Percentiles rank a stretch among this genome's conserved stretches.
Evolutionary conservation across 2,797 vertebrate genomes (phyloP).

Genomic region (Clamator glandarius): DNA sequence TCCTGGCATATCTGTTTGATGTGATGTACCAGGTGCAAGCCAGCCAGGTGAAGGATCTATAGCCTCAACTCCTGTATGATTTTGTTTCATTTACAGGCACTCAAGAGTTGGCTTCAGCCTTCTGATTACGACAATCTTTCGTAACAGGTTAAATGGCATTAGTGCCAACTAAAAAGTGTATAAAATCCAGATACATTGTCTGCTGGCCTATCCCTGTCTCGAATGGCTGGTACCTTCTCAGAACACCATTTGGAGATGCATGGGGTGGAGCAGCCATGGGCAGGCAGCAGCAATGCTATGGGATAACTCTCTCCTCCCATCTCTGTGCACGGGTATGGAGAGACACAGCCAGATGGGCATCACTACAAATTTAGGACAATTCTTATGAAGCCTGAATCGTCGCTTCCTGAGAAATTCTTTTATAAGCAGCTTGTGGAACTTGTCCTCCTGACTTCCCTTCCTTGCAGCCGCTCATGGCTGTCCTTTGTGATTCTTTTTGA

Average conservation of each 20-base stretch:
- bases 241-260: background rate
- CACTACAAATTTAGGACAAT: background rate
- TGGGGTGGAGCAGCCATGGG: background rate
- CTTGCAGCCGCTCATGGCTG: background rate
- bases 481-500: background rate
- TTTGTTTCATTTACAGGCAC: background rate
- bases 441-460: background rate
- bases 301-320: background rate
- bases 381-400: background rate
- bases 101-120: background rate
- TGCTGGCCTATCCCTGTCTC: background rate
- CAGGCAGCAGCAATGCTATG: background rate
- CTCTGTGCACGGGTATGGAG: background rate
- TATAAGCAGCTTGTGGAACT: background rate
- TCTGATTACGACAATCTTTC: background rate
- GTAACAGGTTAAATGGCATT: background rate
- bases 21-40: background rate
- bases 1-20: background rate
- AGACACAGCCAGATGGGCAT: background rate
- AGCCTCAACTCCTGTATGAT: background rate
- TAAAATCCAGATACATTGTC: background rate
- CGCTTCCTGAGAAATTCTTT: background rate
- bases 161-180: background rate
- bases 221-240: background rate
- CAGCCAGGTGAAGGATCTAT: background rate